Evolutionary conservation across 1,140 invertebrate genomes (phyloP), one percentile per base, ranked within the genome.

Genomic region (Drosophila bocqueti): DNA sequence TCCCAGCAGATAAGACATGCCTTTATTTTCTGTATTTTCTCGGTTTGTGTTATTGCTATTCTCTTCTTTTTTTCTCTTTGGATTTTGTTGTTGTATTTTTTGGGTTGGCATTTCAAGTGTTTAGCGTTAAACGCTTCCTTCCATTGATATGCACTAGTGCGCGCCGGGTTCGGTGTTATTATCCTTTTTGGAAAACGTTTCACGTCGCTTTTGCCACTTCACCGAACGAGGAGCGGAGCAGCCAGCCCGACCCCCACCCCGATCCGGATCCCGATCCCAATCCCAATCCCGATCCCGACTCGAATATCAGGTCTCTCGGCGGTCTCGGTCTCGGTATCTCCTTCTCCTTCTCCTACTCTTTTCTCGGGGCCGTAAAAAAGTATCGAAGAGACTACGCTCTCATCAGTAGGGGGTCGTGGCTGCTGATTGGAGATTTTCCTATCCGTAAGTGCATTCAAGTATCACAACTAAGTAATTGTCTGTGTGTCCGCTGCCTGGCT

Each of bases 381-480:
- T n/a, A 49, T 40, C 46, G 36, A 69, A 71, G 65, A 71, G 55
- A 79, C 71, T 34, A 72, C 67, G 43, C 65, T 90, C 84, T 84
- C 77, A 84, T 78, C 84, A 80, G 84, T 90, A 90, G 84, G 84
- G 84, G 84, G 84, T 90, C 81, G 61, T 55, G 63, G 76, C 54
- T 68, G 81, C 81, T 87, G 84, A 87, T 89, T 87, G 81, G 69
- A 89, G 66, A 77, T 87, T 72, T 90, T 90, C 68, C 73, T 72
- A 90, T 84, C 65, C 73, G 73, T 90, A 90, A 89, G 84, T 90
- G 81, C 84, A 87, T 83, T 90, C 65, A 86, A 84, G 79, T 83
- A 83, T 67, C 65, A 47, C 68, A 60, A 43, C 69, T 42, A 50
- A 82, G 69, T 57, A 76, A 72, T 61, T 60, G 29, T 57, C 36